A percentile compares a stretch with the other conserved stretches of the same genome.
phyloP scores from a whole-genome alignment of 1,140 invertebrate genomes.

The Nilaparvata lugens region DNA sequence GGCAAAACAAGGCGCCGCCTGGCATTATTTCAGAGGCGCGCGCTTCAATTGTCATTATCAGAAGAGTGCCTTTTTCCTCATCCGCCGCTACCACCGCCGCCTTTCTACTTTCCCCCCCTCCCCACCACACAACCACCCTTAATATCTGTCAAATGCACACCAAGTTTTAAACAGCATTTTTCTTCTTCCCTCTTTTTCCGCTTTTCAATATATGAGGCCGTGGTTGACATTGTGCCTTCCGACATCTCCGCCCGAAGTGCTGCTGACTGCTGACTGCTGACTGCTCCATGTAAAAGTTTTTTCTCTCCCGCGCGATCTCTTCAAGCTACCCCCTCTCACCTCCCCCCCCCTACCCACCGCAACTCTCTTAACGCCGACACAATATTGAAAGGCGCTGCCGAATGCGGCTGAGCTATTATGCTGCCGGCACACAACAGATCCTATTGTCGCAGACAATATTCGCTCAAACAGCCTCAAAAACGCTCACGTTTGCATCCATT shows the following conservation, averaged over 20 bases:
- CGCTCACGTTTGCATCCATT: neutral
- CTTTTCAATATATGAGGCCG: conserved; percentile 1
- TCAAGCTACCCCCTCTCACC: too few species aligned
- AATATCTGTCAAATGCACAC: conserved; percentile 6
- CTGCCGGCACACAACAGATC: neutral
- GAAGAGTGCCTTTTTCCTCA: neutral
- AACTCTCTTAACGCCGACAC: neutral
- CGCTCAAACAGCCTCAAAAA: neutral
- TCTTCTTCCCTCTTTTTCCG: conserved; percentile 2
- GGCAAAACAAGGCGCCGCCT: neutral
- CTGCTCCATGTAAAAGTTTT: conserved; percentile 1
- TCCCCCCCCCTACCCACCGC: too few species aligned
- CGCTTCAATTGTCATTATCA: conserved; percentile 1
- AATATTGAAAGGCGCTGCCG: conserved; percentile 1
- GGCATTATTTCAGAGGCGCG: neutral
- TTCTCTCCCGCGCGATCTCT: neutral
- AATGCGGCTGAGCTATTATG: neutral
- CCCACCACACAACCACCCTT: neutral
- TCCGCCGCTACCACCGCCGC: too few species aligned
- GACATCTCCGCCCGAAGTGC: neutral
- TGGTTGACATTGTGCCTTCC: neutral
- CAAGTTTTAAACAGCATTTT: conserved; percentile 3
- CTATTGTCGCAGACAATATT: conserved; percentile 3
- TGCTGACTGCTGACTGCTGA: too few species aligned
- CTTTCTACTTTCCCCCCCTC: neutral